Evolutionary conservation across 2,113 vertebrate species (phyloP).

Genomic region (Myotis brandtii): DNA sequence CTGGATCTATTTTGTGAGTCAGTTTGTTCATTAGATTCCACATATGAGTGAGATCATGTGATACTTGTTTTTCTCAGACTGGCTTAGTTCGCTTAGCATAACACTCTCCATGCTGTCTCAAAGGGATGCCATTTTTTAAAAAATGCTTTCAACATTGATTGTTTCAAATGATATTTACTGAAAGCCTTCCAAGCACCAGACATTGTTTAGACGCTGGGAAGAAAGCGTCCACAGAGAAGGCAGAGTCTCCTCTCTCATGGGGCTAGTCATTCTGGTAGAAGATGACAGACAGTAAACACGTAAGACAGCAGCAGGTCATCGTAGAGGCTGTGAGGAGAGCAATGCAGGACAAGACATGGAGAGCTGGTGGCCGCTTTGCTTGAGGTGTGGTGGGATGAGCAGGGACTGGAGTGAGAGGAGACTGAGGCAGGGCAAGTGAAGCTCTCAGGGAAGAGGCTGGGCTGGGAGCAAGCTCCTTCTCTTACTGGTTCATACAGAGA

Average conservation of each 20-base stretch:
- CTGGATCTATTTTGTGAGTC: no score
- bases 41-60: no score
- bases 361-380: rapidly evolving
- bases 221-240: not conserved
- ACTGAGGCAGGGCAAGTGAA: rapidly evolving
- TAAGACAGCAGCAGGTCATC: not conserved
- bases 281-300: not conserved
- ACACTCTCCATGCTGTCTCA: not conserved
- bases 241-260: not conserved
- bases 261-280: not conserved
- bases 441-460: not conserved
- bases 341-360: rapidly evolving
- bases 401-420: not conserved
- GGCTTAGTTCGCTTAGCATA: no score
- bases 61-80: no score
- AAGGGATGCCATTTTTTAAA: not conserved
- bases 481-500: not conserved
- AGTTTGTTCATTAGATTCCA: no score
- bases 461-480: rapidly evolving
- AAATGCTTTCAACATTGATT: not conserved
- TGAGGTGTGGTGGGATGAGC: not conserved
- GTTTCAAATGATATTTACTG: not conserved
- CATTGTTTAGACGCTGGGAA: not conserved
- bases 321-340: not conserved
- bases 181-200: not conserved